These are phyloP conservation scores for Crotalus helleri DNA, from an alignment of 2,113 vertebrate genomes.

Conservation along the genomic window DNA sequence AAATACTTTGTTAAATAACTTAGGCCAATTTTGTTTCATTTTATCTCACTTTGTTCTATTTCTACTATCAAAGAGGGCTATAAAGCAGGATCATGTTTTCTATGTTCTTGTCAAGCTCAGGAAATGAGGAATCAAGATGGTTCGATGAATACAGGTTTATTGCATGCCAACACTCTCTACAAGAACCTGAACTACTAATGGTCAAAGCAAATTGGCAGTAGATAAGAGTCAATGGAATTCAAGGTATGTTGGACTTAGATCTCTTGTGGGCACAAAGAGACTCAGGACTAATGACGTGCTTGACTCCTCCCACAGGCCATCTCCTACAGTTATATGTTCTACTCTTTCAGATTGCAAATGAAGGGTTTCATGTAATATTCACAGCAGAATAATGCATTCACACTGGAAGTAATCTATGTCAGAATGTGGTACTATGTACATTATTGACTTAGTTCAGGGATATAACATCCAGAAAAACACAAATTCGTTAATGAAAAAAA, in stretches of 20 bases:
- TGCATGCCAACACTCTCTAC: background rate
- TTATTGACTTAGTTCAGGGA: conserved; percentile 62
- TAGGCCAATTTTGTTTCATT: conserved; percentile 55
- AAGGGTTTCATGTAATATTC: conserved; percentile 75
- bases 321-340: background rate
- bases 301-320: background rate
- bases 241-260: background rate
- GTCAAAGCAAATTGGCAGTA: background rate
- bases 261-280: background rate
- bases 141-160: background rate
- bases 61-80: conserved; percentile 68
- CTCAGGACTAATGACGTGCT: background rate
- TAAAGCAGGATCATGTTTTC: conserved; percentile 62
- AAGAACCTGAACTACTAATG: background rate
- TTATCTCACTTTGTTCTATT: conserved; percentile 20
- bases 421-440: conserved; percentile 50
- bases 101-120: background rate
- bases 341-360: conserved; percentile 69
- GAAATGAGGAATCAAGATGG: background rate
- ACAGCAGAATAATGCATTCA: conserved; percentile 70
- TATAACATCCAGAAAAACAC: conserved; percentile 70
- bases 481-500: conserved; percentile 68
- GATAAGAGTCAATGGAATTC: background rate
- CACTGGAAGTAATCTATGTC: conserved; percentile 72
- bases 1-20: conserved; percentile 58